A percentile compares a stretch with the other conserved stretches of the same genome.
Evolutionary conservation across 1,140 invertebrate species (phyloP).

Genomic region (Psilanteris sp.): DNA sequence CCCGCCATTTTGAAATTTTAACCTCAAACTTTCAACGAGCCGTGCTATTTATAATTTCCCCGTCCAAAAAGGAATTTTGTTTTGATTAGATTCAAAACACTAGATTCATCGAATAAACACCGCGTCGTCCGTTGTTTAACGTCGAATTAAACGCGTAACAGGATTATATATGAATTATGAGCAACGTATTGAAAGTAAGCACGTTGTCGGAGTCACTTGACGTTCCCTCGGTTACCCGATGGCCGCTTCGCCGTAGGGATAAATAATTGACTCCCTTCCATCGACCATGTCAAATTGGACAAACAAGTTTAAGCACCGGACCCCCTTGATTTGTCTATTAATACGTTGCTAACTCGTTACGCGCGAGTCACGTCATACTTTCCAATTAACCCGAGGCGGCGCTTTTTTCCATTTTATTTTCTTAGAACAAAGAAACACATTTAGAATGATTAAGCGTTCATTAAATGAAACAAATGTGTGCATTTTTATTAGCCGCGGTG

Average conservation of each 20-base stretch:
- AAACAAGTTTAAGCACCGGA: constrained; percentile 35
- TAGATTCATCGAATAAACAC: no score
- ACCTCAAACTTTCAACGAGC: no score
- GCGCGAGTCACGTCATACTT: constrained; percentile 27
- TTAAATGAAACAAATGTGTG: no score
- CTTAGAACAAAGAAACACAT: background rate
- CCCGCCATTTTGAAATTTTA: no score
- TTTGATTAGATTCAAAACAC: no score
- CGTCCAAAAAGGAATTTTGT: no score
- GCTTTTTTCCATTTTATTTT: background rate
- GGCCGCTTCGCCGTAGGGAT: constrained; percentile 27
- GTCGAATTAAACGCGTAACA: constrained; percentile 31
- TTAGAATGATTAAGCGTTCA: background rate
- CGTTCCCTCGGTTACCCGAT: constrained; percentile 7
- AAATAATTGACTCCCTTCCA: constrained; percentile 43
- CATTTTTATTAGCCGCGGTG: no score
- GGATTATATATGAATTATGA: constrained; percentile 46
- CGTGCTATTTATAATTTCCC: no score
- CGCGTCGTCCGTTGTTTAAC: constrained; percentile 32
- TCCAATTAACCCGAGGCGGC: constrained; percentile 9
- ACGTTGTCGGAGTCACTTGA: constrained; percentile 18
- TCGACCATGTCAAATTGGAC: constrained; percentile 43
- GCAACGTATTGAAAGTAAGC: constrained; percentile 27
- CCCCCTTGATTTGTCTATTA: constrained; percentile 46
- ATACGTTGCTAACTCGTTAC: constrained; percentile 47